Evolutionary conservation across 2,113 vertebrate genomes (phyloP).

Genomic region (Salvelinus sp.): DNA sequence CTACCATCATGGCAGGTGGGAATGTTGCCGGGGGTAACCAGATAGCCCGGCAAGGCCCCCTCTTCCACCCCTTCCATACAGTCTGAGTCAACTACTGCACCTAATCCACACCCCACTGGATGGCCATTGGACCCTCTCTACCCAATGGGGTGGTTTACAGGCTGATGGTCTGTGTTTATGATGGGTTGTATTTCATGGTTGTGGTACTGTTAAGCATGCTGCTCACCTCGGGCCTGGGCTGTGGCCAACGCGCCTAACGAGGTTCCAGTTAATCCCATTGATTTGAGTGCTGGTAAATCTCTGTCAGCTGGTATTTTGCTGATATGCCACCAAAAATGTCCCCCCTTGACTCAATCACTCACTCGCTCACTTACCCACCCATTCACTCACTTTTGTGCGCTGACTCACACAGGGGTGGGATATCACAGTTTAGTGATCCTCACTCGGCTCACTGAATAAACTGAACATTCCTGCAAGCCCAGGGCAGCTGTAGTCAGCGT

Average conservation of each 20-base stretch:
- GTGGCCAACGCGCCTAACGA: conserved; percentile 16
- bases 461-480: conserved; percentile 4
- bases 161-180: conserved; percentile 18
- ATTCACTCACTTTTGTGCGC: background rate
- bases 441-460: background rate
- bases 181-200: conserved; percentile 47
- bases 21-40: conserved; percentile 26
- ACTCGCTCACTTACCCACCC: too few species aligned
- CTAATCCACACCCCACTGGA: conserved; percentile 2
- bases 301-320: too few species aligned
- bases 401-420: conserved; percentile 3
- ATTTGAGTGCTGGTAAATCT: conserved; percentile 32
- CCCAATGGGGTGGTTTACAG: conserved; percentile 13
- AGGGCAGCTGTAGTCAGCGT: background rate
- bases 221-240: conserved; percentile 37
- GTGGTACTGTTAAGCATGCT: conserved; percentile 50
- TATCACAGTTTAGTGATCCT: conserved; percentile 5
- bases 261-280: conserved; percentile 48
- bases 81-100: too few species aligned
- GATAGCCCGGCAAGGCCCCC: conserved; percentile 25
- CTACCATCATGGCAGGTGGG: conserved; percentile 48
- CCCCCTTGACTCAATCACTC: background rate
- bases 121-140: background rate
- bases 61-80: conserved; percentile 10
- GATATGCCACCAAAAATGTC: background rate